Evolutionary conservation across 2,888 invertebrate species (phyloP), one percentile per base, ranked within the genome.

Genomic region (Heliconius cydno): DNA sequence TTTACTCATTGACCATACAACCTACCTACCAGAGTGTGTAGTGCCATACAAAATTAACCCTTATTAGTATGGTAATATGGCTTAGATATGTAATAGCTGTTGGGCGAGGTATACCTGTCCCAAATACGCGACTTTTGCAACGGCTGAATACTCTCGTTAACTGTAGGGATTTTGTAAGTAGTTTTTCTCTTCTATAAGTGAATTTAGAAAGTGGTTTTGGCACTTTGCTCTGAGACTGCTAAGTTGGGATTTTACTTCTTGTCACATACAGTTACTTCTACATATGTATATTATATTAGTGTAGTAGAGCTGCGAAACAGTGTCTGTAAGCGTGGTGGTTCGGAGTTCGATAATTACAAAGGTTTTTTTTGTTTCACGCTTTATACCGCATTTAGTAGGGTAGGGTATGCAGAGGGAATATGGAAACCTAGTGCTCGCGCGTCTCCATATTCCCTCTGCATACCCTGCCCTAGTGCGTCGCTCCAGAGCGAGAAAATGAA

Each of bases 61-160:
- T 74, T 81, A 78, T 57, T 25, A 19, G n/a, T 38, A 52, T 68
- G 15, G 1, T 2, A 5, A 38, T 76, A 79, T 46, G 78, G 60
- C 65, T 12, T 63, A 72, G 15, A 12, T 13, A n/a, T 25, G 63
- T 22, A 68, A 19, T 3, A 75, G 12, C 25, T 71, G 30, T 28
- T 57, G 57, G 60, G 68, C 12, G 25, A 63, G 76, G 19, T 76
- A 81, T 82, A 73, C 78, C 41, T 67, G 83, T 81, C 76, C 81
- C 82, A 80, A 83, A 83, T 84, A 83, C 81, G 82, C 81, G 83
- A 83, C 82, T 84, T 79, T 83, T 84, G 84, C 81, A 80, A 82
- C 78, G 80, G 79, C 82, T 84, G 84, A 84, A 84, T 84, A 76
- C 82, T 81, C 83, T 84, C 84, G 84, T 84, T 84, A 84, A 80